A percentile compares a stretch with the other conserved stretches of the same genome.
phyloP scores from a whole-genome alignment of 2,797 vertebrate species.

The Benthosema pterotum region DNA sequence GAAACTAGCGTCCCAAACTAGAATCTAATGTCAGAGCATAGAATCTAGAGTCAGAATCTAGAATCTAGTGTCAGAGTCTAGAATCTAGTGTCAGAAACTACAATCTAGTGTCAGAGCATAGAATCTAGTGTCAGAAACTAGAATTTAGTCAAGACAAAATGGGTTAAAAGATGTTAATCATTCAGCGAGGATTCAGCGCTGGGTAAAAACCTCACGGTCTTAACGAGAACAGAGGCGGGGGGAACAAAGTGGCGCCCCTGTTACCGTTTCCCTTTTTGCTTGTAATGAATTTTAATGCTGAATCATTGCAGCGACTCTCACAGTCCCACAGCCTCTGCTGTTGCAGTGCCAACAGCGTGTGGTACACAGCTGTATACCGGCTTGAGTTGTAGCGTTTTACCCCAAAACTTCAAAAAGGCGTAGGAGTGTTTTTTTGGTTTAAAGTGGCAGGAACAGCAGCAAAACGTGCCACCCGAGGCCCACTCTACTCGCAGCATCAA shows the following conservation, averaged over 20 bases:
- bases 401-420: no score
- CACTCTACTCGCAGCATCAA: slow-evolving; percentile 45
- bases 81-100: no score
- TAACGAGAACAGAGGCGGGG: slow-evolving; percentile 13
- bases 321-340: slow-evolving; percentile 28
- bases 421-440: no score
- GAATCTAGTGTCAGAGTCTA: no score
- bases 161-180: slow-evolving; percentile 6
- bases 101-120: no score
- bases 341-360: slow-evolving; percentile 11
- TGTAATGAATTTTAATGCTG: slow-evolving; percentile 35
- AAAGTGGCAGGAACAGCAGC: slow-evolving; percentile 31
- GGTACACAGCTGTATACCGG: no score
- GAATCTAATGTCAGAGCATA: no score
- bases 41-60: no score
- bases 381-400: not conserved
- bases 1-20: no score
- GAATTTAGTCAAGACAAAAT: no score
- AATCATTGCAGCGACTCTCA: slow-evolving; percentile 31
- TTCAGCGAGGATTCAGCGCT: not conserved
- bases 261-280: slow-evolving; percentile 18
- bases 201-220: not conserved
- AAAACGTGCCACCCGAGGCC: slow-evolving; percentile 48
- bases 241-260: slow-evolving; percentile 17
- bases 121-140: no score